A percentile compares a stretch with the other conserved stretches of the same genome.
These are phyloP conservation scores for Onychorhynchus coronatus DNA, from an alignment of 2,113 vertebrate genomes.

Conservation along the genomic window DNA sequence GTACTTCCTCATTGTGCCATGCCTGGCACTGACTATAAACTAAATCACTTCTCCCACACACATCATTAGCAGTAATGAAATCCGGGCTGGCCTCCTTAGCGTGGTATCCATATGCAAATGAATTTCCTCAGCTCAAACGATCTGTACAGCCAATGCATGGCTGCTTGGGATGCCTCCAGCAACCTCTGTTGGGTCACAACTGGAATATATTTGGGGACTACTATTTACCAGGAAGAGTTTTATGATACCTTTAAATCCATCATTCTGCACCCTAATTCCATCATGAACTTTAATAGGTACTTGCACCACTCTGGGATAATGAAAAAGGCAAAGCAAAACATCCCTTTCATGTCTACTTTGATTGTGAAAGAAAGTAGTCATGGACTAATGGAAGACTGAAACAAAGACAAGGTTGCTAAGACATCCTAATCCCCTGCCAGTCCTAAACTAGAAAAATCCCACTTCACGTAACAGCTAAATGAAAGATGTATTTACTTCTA, in stretches of 20 bases:
- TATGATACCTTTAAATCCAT: conserved; percentile 19
- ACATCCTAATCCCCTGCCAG: not conserved
- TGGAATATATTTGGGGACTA: not conserved
- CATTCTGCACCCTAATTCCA: not conserved
- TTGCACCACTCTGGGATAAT: not conserved
- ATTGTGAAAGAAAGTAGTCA: not conserved
- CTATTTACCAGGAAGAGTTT: conserved; percentile 1
- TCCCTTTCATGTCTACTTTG: not conserved
- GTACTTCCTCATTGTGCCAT: conserved; percentile 19
- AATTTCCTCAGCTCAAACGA: not conserved
- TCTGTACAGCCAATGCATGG: not conserved
- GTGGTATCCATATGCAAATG: conserved; percentile 49
- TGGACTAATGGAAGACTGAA: not conserved
- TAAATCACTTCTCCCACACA: conserved; percentile 49
- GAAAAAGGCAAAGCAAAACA: conserved; percentile 2
- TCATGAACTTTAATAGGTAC: not conserved
- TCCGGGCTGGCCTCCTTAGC: conserved; percentile 22
- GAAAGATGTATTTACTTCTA: not conserved
- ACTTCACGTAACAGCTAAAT: not conserved
- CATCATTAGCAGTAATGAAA: conserved; percentile 52
- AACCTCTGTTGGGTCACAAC: not conserved
- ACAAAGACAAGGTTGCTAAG: not conserved
- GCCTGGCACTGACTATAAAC: conserved; percentile 13
- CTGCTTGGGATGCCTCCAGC: not conserved
- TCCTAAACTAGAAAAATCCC: not conserved